Evolutionary conservation across 2,888 invertebrate species (phyloP), one percentile per base, ranked within the genome.

Genomic region (Steinernema hermaphroditum): DNA sequence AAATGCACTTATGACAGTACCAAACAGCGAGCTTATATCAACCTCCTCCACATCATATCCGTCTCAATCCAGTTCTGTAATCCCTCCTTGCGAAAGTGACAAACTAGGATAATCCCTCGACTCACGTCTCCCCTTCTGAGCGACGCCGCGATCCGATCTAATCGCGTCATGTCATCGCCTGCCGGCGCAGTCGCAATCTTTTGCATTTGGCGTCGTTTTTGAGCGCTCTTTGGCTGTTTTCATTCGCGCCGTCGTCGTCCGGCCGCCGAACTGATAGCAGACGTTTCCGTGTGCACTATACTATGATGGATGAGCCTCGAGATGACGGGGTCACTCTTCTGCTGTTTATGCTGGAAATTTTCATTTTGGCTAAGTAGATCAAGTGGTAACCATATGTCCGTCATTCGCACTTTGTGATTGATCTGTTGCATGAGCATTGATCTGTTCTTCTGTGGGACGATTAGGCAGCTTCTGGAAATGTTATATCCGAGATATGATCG

Each of bases 131-230:
- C 46, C 46, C 46, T 46, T 16, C 6, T 24, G 27, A 14, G 54
- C 54, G 54, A 22, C 27, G 54, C 54, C 24, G 6, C 12, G 54
- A 54, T 54, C 54, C 16, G 54, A 54, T 54, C 54, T 54, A 54
- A 54, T 54, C 54, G 22, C 54, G 14, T 54, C 54, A 24, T 54
- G 54, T 54, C 54, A 54, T 54, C 54, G 54, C 37, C 37, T 37
- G 37, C 37, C 27, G 54, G 54, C 54, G 54, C 46, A 22, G 54
- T 54, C 54, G 54, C 54, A 54, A 54, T 54, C 54, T 54, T 24
- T 54, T 54, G 27, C 54, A 54, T 54, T 54, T 54, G 54, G 12
- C 27, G 54, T 8, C 27, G 54, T 22, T 27, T 14, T 27, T 54
- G 27, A 22, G 54, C 19, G 54, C 54, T 54, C 54, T 54, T 54